Evolutionary conservation across 2,797 vertebrate genomes (phyloP).

Genomic region (Parotocinclus haroldoi): DNA sequence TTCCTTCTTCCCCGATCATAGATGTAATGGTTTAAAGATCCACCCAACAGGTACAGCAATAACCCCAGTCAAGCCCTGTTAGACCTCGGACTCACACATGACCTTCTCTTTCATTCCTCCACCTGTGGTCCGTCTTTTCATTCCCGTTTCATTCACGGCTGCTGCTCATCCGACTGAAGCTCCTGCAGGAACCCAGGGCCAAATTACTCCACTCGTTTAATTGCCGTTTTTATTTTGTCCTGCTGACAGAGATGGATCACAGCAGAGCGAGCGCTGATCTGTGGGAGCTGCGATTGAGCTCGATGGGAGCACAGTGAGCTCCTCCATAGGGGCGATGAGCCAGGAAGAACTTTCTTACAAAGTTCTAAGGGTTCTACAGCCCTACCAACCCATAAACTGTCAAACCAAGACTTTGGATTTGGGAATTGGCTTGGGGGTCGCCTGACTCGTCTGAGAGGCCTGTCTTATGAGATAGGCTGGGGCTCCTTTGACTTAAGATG

Average conservation of each 20-base stretch:
- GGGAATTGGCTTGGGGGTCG: too few species aligned
- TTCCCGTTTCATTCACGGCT: too few species aligned
- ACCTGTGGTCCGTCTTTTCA: slow-evolving; percentile 48
- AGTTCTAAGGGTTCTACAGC: too few species aligned
- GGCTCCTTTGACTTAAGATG: too few species aligned
- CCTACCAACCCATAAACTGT: too few species aligned
- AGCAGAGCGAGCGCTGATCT: slow-evolving; percentile 51
- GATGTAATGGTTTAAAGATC: slow-evolving; percentile 5
- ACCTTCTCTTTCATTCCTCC: neutral
- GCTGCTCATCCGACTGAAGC: too few species aligned
- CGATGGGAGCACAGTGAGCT: slow-evolving; percentile 26
- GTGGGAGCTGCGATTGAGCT: slow-evolving; percentile 30
- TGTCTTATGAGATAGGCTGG: too few species aligned
- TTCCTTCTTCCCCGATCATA: neutral
- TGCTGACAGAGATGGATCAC: slow-evolving; percentile 91
- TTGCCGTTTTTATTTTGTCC: slow-evolving; percentile 90
- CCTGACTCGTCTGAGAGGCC: too few species aligned
- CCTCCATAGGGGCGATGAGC: too few species aligned
- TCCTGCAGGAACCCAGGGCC: slow-evolving; percentile 70
- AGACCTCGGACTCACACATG: neutral
- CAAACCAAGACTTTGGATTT: too few species aligned
- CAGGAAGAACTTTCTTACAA: too few species aligned
- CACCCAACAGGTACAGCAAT: neutral
- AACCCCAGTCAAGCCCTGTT: neutral
- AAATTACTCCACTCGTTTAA: slow-evolving; percentile 91